Evolutionary conservation across 2,113 vertebrate species (phyloP).

Genomic region (Ptychochromis oligacanthus): DNA sequence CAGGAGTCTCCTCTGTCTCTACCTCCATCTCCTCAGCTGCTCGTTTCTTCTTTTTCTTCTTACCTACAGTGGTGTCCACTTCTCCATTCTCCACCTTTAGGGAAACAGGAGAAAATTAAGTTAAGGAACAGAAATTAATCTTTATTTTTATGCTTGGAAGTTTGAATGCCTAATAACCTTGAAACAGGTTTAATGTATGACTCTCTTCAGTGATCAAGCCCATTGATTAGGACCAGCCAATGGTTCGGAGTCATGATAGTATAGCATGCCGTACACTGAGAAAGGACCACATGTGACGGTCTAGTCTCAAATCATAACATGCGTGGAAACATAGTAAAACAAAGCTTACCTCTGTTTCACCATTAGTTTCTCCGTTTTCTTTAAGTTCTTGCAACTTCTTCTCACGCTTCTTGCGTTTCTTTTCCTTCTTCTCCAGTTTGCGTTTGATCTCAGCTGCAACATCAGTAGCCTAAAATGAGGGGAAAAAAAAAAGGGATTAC

Average conservation of each 20-base stretch:
- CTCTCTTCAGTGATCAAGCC: slow-evolving; percentile 81
- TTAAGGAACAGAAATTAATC: not conserved
- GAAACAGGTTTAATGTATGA: slow-evolving; percentile 39
- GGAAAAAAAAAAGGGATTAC: no score
- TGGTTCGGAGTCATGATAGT: slow-evolving; percentile 79
- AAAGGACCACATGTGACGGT: slow-evolving; percentile 54
- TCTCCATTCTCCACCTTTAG: slow-evolving; percentile 59
- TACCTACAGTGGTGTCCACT: fast-evolving
- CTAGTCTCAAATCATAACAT: slow-evolving; percentile 74
- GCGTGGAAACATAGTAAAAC: not conserved
- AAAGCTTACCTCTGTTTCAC: slow-evolving; percentile 65
- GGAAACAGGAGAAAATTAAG: no score
- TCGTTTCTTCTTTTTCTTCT: slow-evolving; percentile 80
- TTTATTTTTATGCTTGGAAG: not conserved
- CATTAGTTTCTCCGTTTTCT: slow-evolving; percentile 53
- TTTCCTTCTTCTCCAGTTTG: slow-evolving; percentile 89
- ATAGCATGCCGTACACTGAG: slow-evolving; percentile 78
- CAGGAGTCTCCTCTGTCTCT: slow-evolving; percentile 11
- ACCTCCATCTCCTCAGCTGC: slow-evolving; percentile 47
- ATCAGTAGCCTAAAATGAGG: slow-evolving; percentile 80
- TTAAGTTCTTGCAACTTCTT: slow-evolving; percentile 76
- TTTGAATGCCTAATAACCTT: not conserved
- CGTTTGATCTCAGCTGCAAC: slow-evolving; percentile 85
- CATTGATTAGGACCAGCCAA: slow-evolving; percentile 73
- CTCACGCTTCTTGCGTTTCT: slow-evolving; percentile 87